phyloP scores from a whole-genome alignment of 2,797 vertebrate genomes.

The Telmatherina bonti region DNA sequence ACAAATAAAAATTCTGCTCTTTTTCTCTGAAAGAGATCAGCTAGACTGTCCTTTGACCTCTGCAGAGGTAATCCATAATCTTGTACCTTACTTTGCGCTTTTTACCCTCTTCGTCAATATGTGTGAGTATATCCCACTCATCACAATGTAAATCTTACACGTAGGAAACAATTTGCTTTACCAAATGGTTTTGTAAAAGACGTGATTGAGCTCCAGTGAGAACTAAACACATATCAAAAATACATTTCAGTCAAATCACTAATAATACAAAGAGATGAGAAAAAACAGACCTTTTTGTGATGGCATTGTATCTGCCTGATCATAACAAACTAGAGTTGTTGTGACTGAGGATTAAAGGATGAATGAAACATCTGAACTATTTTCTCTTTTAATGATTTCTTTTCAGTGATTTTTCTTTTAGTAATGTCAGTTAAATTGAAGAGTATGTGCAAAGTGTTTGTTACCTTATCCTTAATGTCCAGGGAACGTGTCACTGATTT shows the following conservation, averaged over 20 bases:
- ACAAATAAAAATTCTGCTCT: constrained; percentile 1
- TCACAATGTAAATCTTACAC: not conserved
- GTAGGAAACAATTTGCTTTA: not conserved
- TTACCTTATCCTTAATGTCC: not conserved
- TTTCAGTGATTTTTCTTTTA: not conserved
- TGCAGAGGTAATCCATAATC: not conserved
- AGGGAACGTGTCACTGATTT: not conserved
- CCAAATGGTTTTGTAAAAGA: not conserved
- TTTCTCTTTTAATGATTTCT: not conserved
- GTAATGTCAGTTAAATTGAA: not conserved
- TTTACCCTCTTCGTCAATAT: not conserved
- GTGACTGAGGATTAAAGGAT: constrained; percentile 16
- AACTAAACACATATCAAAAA: not conserved
- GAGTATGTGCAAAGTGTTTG: not conserved
- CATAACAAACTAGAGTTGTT: constrained; percentile 13
- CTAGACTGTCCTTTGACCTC: not conserved
- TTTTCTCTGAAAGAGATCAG: constrained; percentile 8
- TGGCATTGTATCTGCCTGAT: constrained; percentile 13
- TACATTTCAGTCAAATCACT: not conserved
- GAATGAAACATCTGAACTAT: constrained; percentile 28
- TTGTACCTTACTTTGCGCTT: not conserved
- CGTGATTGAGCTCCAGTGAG: not conserved
- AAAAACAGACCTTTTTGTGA: constrained; percentile 5
- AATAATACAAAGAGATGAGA: not conserved
- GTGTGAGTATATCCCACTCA: not conserved